phyloP scores from a whole-genome alignment of 2,797 vertebrate species.

The Echiichthys vipera region DNA sequence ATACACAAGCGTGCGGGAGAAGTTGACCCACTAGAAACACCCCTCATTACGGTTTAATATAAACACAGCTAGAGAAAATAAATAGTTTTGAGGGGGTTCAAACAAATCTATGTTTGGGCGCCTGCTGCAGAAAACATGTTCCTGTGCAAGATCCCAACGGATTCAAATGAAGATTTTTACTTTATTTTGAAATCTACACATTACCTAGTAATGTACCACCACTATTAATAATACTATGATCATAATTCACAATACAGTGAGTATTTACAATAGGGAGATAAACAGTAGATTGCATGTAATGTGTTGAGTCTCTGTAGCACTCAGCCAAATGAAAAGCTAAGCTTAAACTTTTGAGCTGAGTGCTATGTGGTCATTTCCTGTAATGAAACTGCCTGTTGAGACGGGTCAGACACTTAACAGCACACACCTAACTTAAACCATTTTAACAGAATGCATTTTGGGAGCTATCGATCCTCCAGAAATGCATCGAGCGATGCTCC shows the following conservation, averaged over 20 bases:
- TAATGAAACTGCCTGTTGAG: constrained; percentile 61
- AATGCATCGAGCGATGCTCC: constrained; percentile 64
- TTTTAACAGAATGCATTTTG: constrained; percentile 57
- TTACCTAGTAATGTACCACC: too few relatives aligned
- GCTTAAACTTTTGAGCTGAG: constrained; percentile 32
- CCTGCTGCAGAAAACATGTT: background rate
- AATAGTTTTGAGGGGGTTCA: background rate
- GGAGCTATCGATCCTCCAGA: constrained; percentile 67
- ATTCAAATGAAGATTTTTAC: background rate
- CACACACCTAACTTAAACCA: constrained; percentile 44
- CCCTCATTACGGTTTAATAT: background rate
- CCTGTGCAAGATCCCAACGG: background rate
- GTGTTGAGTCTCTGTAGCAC: background rate
- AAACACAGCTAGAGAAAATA: background rate
- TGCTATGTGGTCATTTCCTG: constrained; percentile 40
- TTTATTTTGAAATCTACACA: background rate
- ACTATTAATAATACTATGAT: background rate
- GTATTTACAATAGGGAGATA: background rate
- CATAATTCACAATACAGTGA: background rate
- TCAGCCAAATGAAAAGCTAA: constrained; percentile 38
- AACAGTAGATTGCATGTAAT: background rate
- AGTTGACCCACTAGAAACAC: constrained; percentile 14
- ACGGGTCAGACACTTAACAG: constrained; percentile 60
- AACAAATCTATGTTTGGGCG: background rate
- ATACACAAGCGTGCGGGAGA: constrained; percentile 50